phyloP scores from a whole-genome alignment of 2,888 invertebrate species.

The Branchellion lobata region DNA sequence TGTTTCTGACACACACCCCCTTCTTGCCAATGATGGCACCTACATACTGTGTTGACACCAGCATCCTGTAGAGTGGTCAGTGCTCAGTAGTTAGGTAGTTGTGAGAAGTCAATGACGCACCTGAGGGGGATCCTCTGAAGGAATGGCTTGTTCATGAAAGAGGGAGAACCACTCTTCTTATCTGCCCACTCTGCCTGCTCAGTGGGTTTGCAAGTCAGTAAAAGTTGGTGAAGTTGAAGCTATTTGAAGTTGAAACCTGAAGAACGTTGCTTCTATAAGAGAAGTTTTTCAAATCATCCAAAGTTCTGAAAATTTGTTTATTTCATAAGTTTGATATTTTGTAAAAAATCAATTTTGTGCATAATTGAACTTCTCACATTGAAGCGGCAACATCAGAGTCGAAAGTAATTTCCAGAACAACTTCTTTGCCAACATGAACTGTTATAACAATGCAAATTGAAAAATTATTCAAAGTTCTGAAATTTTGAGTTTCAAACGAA shows the following conservation, averaged over 20 bases:
- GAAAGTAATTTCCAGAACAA: constrained; percentile 32
- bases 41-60: constrained; percentile 95
- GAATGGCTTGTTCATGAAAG: not conserved
- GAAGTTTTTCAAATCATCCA: constrained; percentile 41
- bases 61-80: constrained; percentile 65
- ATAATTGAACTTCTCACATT: constrained; percentile 23
- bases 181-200: constrained; percentile 31
- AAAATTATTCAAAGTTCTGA: too few relatives aligned
- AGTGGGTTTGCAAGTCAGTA: too few relatives aligned
- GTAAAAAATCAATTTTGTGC: not conserved
- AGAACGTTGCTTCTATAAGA: constrained; percentile 19
- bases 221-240: too few relatives aligned
- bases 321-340: too few relatives aligned
- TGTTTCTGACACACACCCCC: constrained; percentile 92
- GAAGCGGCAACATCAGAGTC: constrained; percentile 12
- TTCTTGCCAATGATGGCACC: constrained; percentile 97
- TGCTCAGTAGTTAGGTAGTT: not conserved
- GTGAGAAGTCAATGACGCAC: not conserved
- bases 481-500: not conserved
- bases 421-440: not conserved
- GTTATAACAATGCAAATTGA: not conserved
- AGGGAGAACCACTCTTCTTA: not conserved
- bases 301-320: constrained; percentile 33
- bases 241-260: constrained; percentile 4
- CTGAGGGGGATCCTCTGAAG: not conserved